A percentile compares a stretch with the other conserved stretches of the same genome.
These are phyloP conservation scores for Lissonota sp. DNA, from an alignment of 2,888 invertebrate species.

Conservation along the genomic window DNA sequence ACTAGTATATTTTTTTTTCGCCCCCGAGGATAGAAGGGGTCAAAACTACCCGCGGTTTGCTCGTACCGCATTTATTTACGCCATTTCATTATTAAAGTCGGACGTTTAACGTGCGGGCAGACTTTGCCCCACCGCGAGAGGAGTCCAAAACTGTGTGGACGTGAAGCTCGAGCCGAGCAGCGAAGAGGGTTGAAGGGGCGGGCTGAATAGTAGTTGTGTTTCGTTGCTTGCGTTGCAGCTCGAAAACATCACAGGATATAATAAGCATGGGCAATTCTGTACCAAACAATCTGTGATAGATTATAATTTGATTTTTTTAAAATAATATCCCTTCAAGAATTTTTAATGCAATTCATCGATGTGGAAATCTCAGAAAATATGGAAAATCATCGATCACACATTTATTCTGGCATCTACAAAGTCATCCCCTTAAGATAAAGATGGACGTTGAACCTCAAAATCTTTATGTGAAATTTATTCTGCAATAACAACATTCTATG, in stretches of 20 bases:
- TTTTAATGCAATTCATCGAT: no score
- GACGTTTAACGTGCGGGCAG: constrained; percentile 43
- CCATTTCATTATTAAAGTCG: constrained; percentile 62
- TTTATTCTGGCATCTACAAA: no score
- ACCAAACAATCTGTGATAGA: no score
- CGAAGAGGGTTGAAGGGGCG: no score
- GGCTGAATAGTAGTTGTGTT: constrained; percentile 40
- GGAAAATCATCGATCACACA: no score
- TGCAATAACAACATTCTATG: no score
- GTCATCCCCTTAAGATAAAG: no score
- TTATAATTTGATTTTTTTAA: no score
- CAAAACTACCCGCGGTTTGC: constrained; percentile 30
- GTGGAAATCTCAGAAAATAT: no score
- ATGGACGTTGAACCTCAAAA: no score
- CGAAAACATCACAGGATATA: neutral
- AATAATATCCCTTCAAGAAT: no score
- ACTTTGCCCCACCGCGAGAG: constrained; percentile 22
- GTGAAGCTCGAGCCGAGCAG: neutral
- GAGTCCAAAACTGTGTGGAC: constrained; percentile 8
- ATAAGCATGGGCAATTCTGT: neutral
- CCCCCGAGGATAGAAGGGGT: constrained; percentile 1
- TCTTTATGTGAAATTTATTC: no score
- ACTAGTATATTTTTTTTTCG: constrained; percentile 27
- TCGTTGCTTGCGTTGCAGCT: constrained; percentile 22
- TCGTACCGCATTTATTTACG: constrained; percentile 48